phyloP scores from a whole-genome alignment of 92 coral and sea anemone genomes.

The Zoanthus sociatus region DNA sequence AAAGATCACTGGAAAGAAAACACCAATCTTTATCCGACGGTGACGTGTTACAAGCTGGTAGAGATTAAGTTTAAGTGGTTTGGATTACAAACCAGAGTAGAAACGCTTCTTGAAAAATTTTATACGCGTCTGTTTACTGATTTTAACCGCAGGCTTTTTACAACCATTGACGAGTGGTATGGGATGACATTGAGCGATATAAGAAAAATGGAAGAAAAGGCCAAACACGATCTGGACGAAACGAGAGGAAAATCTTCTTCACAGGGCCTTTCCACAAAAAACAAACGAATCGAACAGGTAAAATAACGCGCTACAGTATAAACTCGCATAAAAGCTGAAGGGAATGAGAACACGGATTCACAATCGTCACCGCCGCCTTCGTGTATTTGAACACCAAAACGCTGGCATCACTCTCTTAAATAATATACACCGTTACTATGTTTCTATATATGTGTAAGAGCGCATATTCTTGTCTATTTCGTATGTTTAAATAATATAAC shows the following conservation, averaged over 20 bases:
- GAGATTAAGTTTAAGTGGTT: conserved; percentile 84
- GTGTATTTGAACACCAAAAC: too few species aligned
- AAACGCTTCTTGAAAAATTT: conserved; percentile 58
- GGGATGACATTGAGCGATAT: conserved; percentile 89
- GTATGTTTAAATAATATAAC: too few species aligned
- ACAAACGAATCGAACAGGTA: too few species aligned
- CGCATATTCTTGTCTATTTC: too few species aligned
- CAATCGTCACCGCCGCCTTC: too few species aligned
- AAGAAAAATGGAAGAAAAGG: conserved; percentile 77
- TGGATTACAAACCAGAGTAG: conserved; percentile 76
- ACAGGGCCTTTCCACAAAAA: too few species aligned
- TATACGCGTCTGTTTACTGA: conserved; percentile 73
- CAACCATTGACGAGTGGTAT: conserved; percentile 91
- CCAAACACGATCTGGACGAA: conserved; percentile 76
- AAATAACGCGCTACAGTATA: too few species aligned
- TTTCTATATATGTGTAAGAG: too few species aligned
- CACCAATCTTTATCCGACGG: conserved; percentile 64
- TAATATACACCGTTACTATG: too few species aligned
- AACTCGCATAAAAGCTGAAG: too few species aligned
- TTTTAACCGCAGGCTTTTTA: conserved; percentile 93
- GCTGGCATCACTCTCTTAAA: too few species aligned
- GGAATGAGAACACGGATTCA: too few species aligned
- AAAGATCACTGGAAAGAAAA: conserved; percentile 66
- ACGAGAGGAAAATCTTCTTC: conserved; percentile 33
- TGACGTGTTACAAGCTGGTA: conserved; percentile 97